Evolutionary conservation across 2,113 vertebrate genomes (phyloP).

Genomic region (Zingel zingel): DNA sequence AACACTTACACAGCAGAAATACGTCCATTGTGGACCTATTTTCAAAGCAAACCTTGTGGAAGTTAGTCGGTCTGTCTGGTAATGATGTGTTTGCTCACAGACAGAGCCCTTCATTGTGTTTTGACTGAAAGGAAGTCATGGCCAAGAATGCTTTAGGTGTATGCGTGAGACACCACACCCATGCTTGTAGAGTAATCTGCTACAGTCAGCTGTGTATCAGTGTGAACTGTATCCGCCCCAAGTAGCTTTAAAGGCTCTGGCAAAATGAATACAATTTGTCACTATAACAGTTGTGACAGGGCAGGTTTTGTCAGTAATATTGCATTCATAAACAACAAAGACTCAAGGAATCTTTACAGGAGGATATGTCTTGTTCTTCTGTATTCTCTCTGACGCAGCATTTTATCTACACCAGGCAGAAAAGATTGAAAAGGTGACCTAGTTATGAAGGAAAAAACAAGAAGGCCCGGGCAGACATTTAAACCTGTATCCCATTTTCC

Average conservation of each 20-base stretch:
- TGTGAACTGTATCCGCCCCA: conserved; percentile 31
- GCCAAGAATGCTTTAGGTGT: conserved; percentile 31
- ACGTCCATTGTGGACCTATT: not conserved
- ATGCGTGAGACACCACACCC: conserved; percentile 31
- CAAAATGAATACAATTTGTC: conserved; percentile 16
- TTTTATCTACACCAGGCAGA: not conserved
- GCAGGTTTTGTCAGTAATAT: not conserved
- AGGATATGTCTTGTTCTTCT: not conserved
- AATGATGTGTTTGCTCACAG: conserved; percentile 22
- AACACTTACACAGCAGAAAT: conserved; percentile 13
- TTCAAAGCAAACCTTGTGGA: conserved; percentile 4
- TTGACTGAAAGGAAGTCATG: conserved; percentile 18
- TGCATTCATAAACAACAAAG: not conserved
- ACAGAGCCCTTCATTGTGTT: conserved; percentile 41
- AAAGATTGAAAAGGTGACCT: not conserved
- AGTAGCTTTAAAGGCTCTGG: conserved; percentile 12
- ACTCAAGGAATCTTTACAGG: not conserved
- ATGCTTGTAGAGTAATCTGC: conserved; percentile 12
- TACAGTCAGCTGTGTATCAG: conserved; percentile 27
- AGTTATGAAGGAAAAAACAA: conserved; percentile 17
- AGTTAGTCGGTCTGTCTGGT: conserved; percentile 7
- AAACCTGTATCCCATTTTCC: conserved; percentile 34
- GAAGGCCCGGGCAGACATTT: not conserved
- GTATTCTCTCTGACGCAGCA: not conserved
- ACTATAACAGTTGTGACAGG: not conserved